A percentile compares a stretch with the other conserved stretches of the same genome.
Conservation (phyloP, 2,888 invertebrate species). For the Iphiclides podalirius region DNA sequence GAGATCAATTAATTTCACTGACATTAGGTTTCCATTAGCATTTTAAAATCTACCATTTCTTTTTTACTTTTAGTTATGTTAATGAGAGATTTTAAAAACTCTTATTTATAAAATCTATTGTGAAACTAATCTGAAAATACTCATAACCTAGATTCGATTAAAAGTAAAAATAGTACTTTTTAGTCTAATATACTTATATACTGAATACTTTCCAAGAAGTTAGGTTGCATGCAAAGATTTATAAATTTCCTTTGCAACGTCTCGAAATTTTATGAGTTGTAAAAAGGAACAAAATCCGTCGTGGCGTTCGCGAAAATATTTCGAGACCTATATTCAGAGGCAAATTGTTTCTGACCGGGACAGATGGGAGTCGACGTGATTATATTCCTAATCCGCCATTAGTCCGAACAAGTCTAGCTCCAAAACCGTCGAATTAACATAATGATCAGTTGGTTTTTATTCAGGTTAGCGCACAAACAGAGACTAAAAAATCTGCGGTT, state of each 20-base stretch:
- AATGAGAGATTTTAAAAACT: no score
- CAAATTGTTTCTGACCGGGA: conserved; percentile 46
- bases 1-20: no score
- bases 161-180: no score
- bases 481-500: neutral
- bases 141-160: no score
- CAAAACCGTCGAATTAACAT: conserved; percentile 56
- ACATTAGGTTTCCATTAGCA: no score
- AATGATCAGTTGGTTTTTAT: conserved; percentile 49
- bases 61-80: no score
- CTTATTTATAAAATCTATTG: no score
- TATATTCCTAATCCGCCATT: conserved; percentile 56
- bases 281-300: conserved; percentile 12
- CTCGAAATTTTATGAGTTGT: neutral
- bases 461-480: conserved; percentile 24
- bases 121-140: no score
- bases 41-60: no score
- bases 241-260: neutral
- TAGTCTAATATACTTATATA: no score
- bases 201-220: no score
- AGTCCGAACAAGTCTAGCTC: conserved; percentile 52
- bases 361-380: conserved; percentile 62
- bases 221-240: no score
- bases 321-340: conserved; percentile 46
- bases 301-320: conserved; percentile 28